phyloP scores from a whole-genome alignment of 1,140 invertebrate species.

The Danaus plexippus region DNA sequence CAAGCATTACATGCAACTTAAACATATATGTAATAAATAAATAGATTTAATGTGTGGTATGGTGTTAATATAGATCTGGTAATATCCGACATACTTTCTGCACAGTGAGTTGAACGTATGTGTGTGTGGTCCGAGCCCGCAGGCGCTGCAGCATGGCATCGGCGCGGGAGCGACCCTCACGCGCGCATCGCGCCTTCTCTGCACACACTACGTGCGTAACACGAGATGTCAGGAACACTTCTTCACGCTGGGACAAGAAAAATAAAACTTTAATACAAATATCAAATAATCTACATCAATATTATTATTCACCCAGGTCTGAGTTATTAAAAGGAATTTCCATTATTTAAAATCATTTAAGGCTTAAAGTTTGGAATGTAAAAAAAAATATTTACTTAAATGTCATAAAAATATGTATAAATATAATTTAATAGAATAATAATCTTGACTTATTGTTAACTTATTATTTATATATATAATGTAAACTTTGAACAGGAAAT shows the following conservation, averaged over 20 bases:
- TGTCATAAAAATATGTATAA: no score
- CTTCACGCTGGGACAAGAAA: slow-evolving; percentile 42
- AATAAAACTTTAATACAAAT: slow-evolving; percentile 1
- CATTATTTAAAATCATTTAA: no score
- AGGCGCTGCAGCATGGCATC: slow-evolving; percentile 63
- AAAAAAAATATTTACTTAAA: no score
- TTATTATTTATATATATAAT: no score
- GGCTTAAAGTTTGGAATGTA: no score
- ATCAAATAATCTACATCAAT: no score
- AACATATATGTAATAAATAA: slow-evolving; percentile 23
- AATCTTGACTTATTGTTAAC: no score
- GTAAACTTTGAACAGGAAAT: no score
- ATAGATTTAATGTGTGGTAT: background rate
- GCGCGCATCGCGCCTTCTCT: slow-evolving; percentile 33
- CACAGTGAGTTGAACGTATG: slow-evolving; percentile 75
- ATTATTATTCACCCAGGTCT: no score
- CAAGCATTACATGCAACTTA: slow-evolving; percentile 5
- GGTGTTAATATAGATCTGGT: background rate
- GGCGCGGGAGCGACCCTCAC: slow-evolving; percentile 58
- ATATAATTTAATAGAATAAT: no score
- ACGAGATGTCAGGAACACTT: slow-evolving; percentile 52
- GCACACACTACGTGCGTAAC: slow-evolving; percentile 59
- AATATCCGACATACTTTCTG: slow-evolving; percentile 57
- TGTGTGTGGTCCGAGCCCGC: slow-evolving; percentile 71
- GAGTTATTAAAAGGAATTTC: no score